Evolutionary conservation across 2,888 invertebrate species (phyloP).

Genomic region (Eristalis intricaria): DNA sequence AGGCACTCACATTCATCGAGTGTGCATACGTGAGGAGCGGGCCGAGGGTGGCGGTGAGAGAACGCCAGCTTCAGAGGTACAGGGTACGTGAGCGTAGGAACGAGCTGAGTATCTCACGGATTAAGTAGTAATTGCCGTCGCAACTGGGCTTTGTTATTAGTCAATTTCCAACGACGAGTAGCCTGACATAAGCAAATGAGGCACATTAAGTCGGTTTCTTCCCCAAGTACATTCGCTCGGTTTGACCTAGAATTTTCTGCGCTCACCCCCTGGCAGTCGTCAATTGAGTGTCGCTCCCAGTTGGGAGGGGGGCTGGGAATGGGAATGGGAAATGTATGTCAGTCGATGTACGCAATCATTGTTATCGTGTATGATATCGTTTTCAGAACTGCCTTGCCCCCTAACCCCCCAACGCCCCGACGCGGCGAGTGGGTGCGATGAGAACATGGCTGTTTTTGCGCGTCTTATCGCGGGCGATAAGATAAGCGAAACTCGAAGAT

Average conservation of each 20-base stretch:
- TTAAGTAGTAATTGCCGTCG: constrained; percentile 41
- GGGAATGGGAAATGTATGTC: constrained; percentile 61
- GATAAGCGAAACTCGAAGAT: constrained; percentile 23
- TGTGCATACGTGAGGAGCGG: background rate
- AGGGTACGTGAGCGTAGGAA: background rate
- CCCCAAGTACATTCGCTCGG: background rate
- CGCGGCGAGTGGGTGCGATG: background rate
- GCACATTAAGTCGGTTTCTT: background rate
- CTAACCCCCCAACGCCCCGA: no score
- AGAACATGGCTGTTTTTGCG: constrained; percentile 27
- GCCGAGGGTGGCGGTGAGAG: no score
- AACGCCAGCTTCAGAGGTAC: no score
- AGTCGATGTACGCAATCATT: background rate
- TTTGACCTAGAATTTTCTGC: constrained; percentile 44
- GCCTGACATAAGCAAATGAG: constrained; percentile 40
- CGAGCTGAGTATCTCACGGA: constrained; percentile 40
- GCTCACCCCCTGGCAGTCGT: background rate
- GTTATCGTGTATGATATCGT: constrained; percentile 43
- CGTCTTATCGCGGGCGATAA: constrained; percentile 27
- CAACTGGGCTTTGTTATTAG: constrained; percentile 37
- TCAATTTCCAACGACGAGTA: constrained; percentile 18
- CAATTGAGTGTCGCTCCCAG: constrained; percentile 21
- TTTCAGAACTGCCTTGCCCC: constrained; percentile 24
- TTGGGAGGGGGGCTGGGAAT: no score
- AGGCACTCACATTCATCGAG: background rate